Evolutionary conservation across 2,797 vertebrate genomes (phyloP), one percentile per base, ranked within the genome.

Genomic region (Nyctalus aviator): DNA sequence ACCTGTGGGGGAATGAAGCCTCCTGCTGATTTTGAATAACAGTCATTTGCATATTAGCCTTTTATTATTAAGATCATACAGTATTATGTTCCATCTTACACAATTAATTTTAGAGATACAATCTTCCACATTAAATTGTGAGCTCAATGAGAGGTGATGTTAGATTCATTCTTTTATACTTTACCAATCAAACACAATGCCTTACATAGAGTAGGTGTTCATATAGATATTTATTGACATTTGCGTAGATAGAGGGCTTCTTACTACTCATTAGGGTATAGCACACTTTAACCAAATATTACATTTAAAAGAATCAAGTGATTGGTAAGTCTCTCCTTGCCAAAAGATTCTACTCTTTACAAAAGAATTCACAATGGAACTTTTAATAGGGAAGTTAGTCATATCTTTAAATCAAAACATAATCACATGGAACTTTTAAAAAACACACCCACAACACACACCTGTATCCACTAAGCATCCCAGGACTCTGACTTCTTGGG

Each of bases 391-490:
- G 87, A 95, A 79, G 25, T 41, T 27, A 92, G 72, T 88, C 73
- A 41, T 95, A 95, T 90, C 66, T 96, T 92, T 93, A 90, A 94
- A 77, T 84, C 90, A 97, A 94, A 97, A 93, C 53, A 95, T 27
- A 64, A 78, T 88, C 64, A 88, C 82, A 44, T 84, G 90, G 84
- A 95, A 88, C 92, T 93, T 93, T 93, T 92, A 37, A 78, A 95
- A 95, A 96, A 90, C 50, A 95, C 76, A 5, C 96, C 96, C 90
- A 95, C 96, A 84, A 37, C 76, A 87, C 75, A 94, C 94, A 97
- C 95, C 96, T 97, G 95, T 92, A 76, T 95, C 90, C 83, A 89
- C 85, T 84, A 96, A 82, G 76, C 81, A 92, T 84, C 72, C 82
- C 79, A 77, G 68, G 79, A 95, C 84, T 92, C 89, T 91, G 35